Evolutionary conservation across 37 sponge, comb jelly and placozoan species (phyloP), one percentile per base, ranked within the genome.

Genomic region (Theonella swinhoei): DNA sequence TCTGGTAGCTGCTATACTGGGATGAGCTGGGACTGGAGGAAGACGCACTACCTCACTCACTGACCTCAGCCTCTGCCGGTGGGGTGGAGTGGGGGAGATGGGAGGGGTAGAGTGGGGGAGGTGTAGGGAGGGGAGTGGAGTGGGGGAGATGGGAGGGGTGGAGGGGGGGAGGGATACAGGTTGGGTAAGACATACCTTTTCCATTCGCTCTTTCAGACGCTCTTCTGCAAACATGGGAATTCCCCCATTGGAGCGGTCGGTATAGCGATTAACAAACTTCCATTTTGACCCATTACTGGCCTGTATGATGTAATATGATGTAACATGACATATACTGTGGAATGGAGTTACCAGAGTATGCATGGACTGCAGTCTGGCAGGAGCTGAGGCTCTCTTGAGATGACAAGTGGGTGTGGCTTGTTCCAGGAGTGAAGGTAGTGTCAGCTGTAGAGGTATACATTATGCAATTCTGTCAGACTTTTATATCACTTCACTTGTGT

Each of bases 201-300:
- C 79, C 39, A 28, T 38, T 42, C 89, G 76, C 47, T 88, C 89
- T 66, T 70, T 76, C 22, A 67, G n/a, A 28, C 89, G 47, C 66
- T 88, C 89, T 39, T 88, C 89, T 41, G 89, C 72, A 68, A 83
- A 88, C 71, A 82, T 82, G 24, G 89, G 89, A 28, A 88, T 88
- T 0, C 89, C 89, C 58, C 83, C 83, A 82, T 88, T 88, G 23
- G 83, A 83, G 7, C 89, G 77, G 37, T 82, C 58, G 29, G 70
- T 61, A 71, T 88, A 88, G 59, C 76, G 75, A 63, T 82, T 88
- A 0, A 88, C 78, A 82, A 88, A 88, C 64, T 68, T 73, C 81
- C 81, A 81, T 7, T 36, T 67, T 7, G 39, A 20, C n/a, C n/a
- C n/a, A n/a, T n/a, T n/a, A n/a, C n/a, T n/a, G n/a, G n/a, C n/a